phyloP scores from a whole-genome alignment of 2,113 vertebrate genomes.

The Eupsittula cactorum region DNA sequence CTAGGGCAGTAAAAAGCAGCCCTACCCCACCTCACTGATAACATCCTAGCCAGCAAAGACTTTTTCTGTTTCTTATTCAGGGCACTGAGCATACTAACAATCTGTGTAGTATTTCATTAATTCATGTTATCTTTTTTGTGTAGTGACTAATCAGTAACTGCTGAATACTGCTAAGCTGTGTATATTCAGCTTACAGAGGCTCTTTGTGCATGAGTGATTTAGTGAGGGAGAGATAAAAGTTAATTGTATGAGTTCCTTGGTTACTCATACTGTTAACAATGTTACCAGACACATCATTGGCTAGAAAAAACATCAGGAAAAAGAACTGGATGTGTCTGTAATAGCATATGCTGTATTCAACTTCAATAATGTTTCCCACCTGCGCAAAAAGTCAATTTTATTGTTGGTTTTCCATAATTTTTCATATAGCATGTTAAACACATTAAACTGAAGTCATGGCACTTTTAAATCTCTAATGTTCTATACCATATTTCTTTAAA shows the following conservation, averaged over 20 bases:
- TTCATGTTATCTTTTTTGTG: background rate
- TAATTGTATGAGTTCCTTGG: background rate
- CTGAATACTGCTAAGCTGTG: background rate
- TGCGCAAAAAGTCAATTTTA: background rate
- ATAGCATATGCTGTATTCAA: background rate
- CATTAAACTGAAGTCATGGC: background rate
- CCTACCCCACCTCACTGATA: background rate
- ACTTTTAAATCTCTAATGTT: background rate
- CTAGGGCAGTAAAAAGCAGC: background rate
- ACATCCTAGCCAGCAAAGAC: background rate
- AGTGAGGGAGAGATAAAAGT: background rate
- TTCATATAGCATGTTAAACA: background rate
- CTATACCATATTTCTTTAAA: background rate
- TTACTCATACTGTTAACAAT: background rate
- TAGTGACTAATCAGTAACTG: background rate
- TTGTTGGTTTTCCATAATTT: background rate
- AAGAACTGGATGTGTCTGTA: fast-evolving
- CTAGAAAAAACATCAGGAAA: background rate
- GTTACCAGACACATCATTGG: background rate
- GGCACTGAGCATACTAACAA: background rate
- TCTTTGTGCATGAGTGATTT: background rate
- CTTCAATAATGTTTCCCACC: background rate
- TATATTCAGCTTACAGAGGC: background rate
- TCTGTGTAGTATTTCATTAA: background rate
- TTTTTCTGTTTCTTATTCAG: background rate